These are phyloP conservation scores for Oreotrochilus melanogaster DNA, from an alignment of 2,113 vertebrate genomes.

Conservation along the genomic window DNA sequence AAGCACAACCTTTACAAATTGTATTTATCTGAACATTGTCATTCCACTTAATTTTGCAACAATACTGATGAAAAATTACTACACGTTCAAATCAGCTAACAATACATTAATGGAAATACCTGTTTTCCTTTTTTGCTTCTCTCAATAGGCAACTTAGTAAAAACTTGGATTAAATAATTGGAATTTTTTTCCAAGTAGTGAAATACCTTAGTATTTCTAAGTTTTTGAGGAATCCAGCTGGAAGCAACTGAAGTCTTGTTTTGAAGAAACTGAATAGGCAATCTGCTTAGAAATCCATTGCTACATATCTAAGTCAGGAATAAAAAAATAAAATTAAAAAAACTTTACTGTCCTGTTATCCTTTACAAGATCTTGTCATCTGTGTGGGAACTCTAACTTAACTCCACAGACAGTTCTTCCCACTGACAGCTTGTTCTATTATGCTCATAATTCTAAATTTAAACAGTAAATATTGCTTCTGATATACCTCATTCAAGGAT, in stretches of 20 bases:
- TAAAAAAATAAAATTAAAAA: not conserved
- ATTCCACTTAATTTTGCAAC: constrained; percentile 16
- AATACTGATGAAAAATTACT: constrained; percentile 5
- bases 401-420: not conserved
- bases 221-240: not conserved
- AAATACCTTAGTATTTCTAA: not conserved
- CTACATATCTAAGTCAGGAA: not conserved
- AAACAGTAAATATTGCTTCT: constrained; percentile 38
- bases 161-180: not conserved
- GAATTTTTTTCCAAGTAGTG: not conserved
- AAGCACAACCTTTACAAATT: constrained; percentile 45
- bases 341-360: not conserved
- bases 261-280: not conserved
- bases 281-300: not conserved
- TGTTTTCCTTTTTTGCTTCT: not conserved
- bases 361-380: not conserved
- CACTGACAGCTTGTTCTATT: not conserved
- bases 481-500: not conserved
- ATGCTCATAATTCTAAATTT: not conserved
- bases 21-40: constrained; percentile 30
- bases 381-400: not conserved
- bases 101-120: not conserved
- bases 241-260: not conserved
- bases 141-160: not conserved
- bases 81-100: constrained; percentile 34